Evolutionary conservation across 1,140 invertebrate species (phyloP).

Genomic region (Polyergus mexicanus): DNA sequence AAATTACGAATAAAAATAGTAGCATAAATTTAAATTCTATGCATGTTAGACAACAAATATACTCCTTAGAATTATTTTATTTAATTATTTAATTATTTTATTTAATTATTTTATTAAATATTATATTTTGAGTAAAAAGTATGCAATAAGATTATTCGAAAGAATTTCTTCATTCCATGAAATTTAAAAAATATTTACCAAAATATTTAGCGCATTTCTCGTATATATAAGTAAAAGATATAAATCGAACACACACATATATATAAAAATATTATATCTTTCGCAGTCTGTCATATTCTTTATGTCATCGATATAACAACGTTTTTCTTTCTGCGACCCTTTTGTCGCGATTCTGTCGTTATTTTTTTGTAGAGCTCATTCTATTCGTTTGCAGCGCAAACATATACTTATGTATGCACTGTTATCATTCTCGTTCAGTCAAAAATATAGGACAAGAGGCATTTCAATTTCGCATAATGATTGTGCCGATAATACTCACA

Average conservation of each 20-base stretch:
- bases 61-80: not conserved
- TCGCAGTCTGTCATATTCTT: constrained; percentile 26
- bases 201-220: constrained; percentile 5
- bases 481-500: constrained; percentile 34
- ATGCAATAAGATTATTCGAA: not conserved
- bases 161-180: not conserved
- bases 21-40: constrained; percentile 3
- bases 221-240: constrained; percentile 4
- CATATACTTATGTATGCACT: constrained; percentile 66
- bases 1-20: constrained; percentile 15
- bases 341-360: constrained; percentile 41
- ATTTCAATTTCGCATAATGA: constrained; percentile 46
- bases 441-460: constrained; percentile 39
- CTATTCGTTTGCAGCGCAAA: constrained; percentile 52
- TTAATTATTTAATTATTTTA: not conserved
- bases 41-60: not conserved
- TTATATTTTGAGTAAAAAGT: not conserved
- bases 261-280: not conserved
- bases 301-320: constrained; percentile 62
- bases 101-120: not conserved
- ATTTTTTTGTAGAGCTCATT: constrained; percentile 66
- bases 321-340: constrained; percentile 67
- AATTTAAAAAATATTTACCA: constrained; percentile 34
- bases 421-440: constrained; percentile 54
- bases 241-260: not conserved